phyloP scores from a whole-genome alignment of 1,140 invertebrate genomes.

The Dendroctonus ponderosae region DNA sequence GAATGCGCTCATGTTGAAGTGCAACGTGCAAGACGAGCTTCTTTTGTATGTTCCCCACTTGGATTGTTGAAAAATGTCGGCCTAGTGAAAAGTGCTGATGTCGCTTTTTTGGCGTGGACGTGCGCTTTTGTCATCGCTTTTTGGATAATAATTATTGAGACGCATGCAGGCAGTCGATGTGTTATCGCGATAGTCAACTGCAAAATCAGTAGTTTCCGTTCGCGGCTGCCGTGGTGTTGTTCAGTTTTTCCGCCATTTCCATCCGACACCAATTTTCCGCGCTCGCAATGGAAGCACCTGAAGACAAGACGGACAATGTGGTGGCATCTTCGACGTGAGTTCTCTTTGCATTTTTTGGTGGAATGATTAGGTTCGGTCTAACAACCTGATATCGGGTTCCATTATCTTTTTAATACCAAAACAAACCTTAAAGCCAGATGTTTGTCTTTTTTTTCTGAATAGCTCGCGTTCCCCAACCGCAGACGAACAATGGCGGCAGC shows the following conservation, averaged over 20 bases:
- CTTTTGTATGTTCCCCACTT: constrained; percentile 12
- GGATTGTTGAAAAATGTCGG: constrained; percentile 31
- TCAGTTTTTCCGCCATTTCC: too few species aligned
- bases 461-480: neutral
- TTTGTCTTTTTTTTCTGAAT: neutral
- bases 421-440: constrained; percentile 5
- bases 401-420: constrained; percentile 14
- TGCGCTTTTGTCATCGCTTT: constrained; percentile 33
- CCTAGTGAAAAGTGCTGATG: constrained; percentile 25
- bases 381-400: constrained; percentile 3
- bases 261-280: neutral
- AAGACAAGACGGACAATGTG: constrained; percentile 1
- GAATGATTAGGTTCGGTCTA: neutral
- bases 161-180: constrained; percentile 16
- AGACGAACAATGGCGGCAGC: constrained; percentile 7
- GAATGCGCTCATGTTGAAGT: too few species aligned
- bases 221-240: neutral
- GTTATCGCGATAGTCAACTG: constrained; percentile 15
- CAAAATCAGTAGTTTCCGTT: constrained; percentile 11
- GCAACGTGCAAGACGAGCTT: neutral
- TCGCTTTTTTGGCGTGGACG: constrained; percentile 25
- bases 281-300: neutral
- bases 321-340: constrained; percentile 25
- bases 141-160: constrained; percentile 27
- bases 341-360: neutral